Percentiles rank a stretch among this genome's conserved stretches.
These are phyloP conservation scores for Stomorhina lunata DNA, from an alignment of 2,888 invertebrate species.

Conservation along the genomic window DNA sequence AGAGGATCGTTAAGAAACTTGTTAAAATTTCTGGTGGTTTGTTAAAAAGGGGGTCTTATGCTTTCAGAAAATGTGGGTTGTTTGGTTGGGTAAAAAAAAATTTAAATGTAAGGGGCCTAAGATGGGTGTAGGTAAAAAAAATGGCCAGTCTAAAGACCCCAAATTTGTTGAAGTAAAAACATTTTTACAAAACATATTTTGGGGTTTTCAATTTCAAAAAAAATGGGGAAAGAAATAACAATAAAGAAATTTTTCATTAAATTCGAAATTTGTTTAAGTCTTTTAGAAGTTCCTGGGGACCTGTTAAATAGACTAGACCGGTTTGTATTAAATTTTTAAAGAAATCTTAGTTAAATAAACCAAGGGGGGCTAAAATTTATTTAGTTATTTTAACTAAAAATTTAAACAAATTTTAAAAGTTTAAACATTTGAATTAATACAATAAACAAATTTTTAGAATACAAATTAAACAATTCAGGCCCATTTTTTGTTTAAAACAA, in stretches of 20 bases:
- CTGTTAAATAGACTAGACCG: constrained; percentile 11
- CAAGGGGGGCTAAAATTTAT: too few relatives aligned
- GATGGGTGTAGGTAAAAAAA: too few relatives aligned
- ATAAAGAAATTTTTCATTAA: too few relatives aligned
- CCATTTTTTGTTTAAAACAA: too few relatives aligned
- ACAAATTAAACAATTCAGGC: too few relatives aligned
- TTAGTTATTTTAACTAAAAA: not conserved
- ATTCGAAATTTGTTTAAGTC: too few relatives aligned
- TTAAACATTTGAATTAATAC: not conserved
- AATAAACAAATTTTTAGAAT: too few relatives aligned
- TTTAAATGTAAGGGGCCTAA: not conserved
- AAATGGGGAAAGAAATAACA: too few relatives aligned
- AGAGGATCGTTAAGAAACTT: too few relatives aligned
- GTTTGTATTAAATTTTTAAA: not conserved
- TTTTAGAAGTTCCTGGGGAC: not conserved
- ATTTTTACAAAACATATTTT: not conserved
- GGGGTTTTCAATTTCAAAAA: too few relatives aligned
- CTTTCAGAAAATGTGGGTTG: not conserved
- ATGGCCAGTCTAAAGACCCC: not conserved
- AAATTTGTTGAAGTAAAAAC: not conserved
- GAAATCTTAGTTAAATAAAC: not conserved
- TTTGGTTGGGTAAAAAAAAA: not conserved
- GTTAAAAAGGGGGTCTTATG: not conserved
- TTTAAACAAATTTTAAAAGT: too few relatives aligned
- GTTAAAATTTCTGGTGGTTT: not conserved